phyloP scores from a whole-genome alignment of 1,140 invertebrate genomes.

The Bombyx mandarina region DNA sequence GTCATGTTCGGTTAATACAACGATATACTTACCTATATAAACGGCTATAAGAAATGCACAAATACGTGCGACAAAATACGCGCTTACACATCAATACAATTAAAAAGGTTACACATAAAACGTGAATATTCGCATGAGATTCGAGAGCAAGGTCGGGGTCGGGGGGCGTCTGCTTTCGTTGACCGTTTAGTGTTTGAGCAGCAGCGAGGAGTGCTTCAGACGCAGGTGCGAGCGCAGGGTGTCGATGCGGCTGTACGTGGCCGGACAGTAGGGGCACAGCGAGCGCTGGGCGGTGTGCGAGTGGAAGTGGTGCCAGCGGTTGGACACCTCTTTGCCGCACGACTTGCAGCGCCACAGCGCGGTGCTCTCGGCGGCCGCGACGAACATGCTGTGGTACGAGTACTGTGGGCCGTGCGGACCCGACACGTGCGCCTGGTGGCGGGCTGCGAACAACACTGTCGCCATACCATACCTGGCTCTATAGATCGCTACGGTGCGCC shows the following conservation, averaged over 20 bases:
- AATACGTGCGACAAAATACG: conserved; percentile 55
- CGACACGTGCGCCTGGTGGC: conserved; percentile 20
- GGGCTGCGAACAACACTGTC: conserved; percentile 39
- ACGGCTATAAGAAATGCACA: conserved; percentile 50
- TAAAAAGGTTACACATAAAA: neutral
- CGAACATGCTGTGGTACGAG: conserved; percentile 87
- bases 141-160: conserved; percentile 29
- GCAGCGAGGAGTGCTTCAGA: conserved; percentile 78
- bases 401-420: conserved; percentile 59
- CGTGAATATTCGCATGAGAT: conserved; percentile 10
- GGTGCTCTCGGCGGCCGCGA: conserved; percentile 76
- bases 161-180: conserved; percentile 20
- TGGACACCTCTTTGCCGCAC: conserved; percentile 88
- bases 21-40: conserved; percentile 26
- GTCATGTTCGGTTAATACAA: conserved; percentile 18
- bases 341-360: conserved; percentile 83
- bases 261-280: conserved; percentile 85
- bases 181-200: conserved; percentile 61
- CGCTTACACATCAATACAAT: conserved; percentile 28
- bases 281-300: conserved; percentile 84
- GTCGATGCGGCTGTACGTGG: conserved; percentile 88
- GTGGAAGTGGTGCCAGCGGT: conserved; percentile 89
- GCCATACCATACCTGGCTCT: neutral
- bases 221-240: conserved; percentile 83
- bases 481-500: conserved; percentile 33